A percentile compares a stretch with the other conserved stretches of the same genome.
Conservation (phyloP, 2,113 vertebrate genomes). For the Delphinus delphis region DNA sequence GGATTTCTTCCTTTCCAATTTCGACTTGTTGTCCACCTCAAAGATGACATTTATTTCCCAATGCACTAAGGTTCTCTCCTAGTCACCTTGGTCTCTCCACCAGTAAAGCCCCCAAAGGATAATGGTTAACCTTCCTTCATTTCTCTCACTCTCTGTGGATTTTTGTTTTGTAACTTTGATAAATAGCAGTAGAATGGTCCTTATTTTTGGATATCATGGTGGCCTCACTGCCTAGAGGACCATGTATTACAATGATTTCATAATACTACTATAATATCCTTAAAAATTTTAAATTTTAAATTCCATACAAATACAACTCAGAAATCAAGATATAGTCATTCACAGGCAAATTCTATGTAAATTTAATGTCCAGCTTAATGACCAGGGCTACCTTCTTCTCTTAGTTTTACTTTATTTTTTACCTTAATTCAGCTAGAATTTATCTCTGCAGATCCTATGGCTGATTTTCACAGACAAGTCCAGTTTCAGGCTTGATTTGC, state of each 20-base stretch:
- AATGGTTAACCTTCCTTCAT: neutral
- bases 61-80: neutral
- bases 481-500: constrained; percentile 42
- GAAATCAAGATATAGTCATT: neutral
- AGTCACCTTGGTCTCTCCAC: neutral
- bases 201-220: neutral
- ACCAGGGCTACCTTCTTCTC: neutral
- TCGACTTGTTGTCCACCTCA: neutral
- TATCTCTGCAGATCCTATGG: neutral
- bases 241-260: neutral
- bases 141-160: neutral
- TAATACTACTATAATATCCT: neutral
- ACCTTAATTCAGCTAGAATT: constrained; percentile 8
- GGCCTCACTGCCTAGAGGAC: neutral
- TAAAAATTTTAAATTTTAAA: neutral
- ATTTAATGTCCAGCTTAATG: neutral
- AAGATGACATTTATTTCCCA: neutral
- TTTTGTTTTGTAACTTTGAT: constrained; percentile 6
- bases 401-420: neutral
- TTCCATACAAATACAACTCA: neutral
- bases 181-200: neutral
- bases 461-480: constrained; percentile 20
- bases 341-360: neutral
- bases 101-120: neutral
- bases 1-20: neutral